phyloP scores from a whole-genome alignment of 1,140 invertebrate genomes.

The Pseudachorutes palmiensis region DNA sequence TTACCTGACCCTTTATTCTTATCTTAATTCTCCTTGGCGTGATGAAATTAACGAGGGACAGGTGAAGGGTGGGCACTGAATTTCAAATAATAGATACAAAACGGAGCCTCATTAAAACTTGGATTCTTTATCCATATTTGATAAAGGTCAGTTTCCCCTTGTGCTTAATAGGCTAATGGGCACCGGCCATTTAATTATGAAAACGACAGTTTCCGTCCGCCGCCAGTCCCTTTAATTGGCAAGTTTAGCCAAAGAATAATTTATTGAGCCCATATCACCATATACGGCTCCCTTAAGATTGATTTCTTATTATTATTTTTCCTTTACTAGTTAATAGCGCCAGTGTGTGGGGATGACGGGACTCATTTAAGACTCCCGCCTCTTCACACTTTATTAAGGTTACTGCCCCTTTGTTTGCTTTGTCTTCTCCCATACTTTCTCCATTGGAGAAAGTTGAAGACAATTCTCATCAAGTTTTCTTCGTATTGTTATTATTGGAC shows the following conservation, averaged over 20 bases:
- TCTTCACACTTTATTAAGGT: too few species aligned
- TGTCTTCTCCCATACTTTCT: constrained; percentile 20
- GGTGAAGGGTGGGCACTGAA: neutral
- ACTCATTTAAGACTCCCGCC: too few species aligned
- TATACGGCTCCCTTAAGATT: too few species aligned
- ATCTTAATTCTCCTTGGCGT: constrained; percentile 10
- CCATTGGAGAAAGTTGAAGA: too few species aligned
- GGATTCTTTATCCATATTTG: neutral
- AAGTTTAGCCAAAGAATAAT: neutral
- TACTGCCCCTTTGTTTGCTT: constrained; percentile 37
- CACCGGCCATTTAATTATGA: neutral
- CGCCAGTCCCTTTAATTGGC: too few species aligned
- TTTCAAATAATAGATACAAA: neutral
- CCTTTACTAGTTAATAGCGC: too few species aligned
- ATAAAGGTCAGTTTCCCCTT: neutral
- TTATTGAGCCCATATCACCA: too few species aligned
- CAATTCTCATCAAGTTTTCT: too few species aligned
- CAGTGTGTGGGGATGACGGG: too few species aligned
- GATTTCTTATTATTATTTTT: too few species aligned
- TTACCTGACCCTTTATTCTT: neutral
- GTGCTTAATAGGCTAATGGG: neutral
- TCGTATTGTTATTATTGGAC: neutral
- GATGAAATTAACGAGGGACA: neutral
- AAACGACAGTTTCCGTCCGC: neutral
- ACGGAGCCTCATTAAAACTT: neutral